Conservation (phyloP, 2,797 vertebrate species). For the Falco berigora region DNA sequence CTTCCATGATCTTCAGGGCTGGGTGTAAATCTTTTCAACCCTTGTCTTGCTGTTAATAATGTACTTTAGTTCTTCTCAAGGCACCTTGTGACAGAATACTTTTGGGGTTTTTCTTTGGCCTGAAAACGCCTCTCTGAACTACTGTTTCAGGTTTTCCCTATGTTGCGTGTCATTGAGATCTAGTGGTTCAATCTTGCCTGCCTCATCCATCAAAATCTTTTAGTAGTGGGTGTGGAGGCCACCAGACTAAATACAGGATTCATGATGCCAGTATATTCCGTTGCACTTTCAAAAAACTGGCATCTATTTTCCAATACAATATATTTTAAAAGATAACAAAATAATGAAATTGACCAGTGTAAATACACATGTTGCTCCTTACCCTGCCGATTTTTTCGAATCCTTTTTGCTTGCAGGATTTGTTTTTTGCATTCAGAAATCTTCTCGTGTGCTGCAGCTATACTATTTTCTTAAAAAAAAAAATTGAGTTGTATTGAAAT, state of each 20-base stretch:
- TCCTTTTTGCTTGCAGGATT: conserved; percentile 94
- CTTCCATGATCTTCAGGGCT: neutral
- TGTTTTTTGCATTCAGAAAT: conserved; percentile 98
- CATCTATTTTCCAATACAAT: neutral
- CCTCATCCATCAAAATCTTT: neutral
- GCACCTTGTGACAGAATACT: neutral
- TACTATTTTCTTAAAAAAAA: conserved; percentile 84
- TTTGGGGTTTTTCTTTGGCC: neutral
- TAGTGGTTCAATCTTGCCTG: neutral
- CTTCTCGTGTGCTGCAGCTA: conserved; percentile 93
- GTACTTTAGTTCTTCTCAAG: neutral
- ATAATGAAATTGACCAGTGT: neutral
- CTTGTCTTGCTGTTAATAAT: neutral
- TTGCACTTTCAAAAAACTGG: neutral
- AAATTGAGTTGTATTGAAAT: neutral
- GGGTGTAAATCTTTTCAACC: neutral
- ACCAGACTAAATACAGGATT: neutral
- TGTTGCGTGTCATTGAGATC: neutral
- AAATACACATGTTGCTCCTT: neutral
- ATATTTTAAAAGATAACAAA: neutral
- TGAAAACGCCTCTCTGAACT: neutral
- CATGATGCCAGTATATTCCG: neutral
- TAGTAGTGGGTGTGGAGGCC: neutral
- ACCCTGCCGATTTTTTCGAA: conserved; percentile 98
- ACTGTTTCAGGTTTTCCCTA: neutral